A percentile compares a stretch with the other conserved stretches of the same genome.
Conservation (phyloP, 2,797 vertebrate species). For the Sebastes trivittatus region DNA sequence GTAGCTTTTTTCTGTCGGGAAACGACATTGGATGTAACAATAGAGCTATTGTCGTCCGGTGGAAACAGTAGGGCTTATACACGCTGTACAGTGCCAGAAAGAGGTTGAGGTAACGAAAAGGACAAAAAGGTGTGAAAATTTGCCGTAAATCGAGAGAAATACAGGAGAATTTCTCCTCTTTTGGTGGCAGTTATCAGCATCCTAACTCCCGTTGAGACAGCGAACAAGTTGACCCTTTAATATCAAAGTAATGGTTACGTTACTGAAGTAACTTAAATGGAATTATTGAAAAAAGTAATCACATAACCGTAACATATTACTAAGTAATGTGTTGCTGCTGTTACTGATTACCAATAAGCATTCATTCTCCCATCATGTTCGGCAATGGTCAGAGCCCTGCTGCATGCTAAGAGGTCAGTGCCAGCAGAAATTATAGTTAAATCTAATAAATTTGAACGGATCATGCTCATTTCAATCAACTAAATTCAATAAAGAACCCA, state of each 20-base stretch:
- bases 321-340: background rate
- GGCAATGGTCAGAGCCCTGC: background rate
- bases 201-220: background rate
- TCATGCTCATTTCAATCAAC: background rate
- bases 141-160: too few species aligned
- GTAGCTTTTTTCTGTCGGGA: too few species aligned
- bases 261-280: background rate
- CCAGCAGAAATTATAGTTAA: background rate
- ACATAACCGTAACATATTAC: background rate
- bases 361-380: background rate
- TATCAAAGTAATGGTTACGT: background rate
- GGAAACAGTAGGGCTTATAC: too few species aligned
- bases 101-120: too few species aligned
- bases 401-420: background rate
- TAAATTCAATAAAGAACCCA: constrained; percentile 5
- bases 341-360: background rate
- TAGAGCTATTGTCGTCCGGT: too few species aligned
- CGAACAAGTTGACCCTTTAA: background rate
- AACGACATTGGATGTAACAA: too few species aligned
- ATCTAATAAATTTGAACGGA: background rate
- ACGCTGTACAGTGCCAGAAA: too few species aligned
- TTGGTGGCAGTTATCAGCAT: background rate
- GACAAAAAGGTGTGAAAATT: too few species aligned
- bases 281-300: background rate
- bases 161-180: background rate